A percentile compares a stretch with the other conserved stretches of the same genome.
phyloP scores from a whole-genome alignment of 1,140 invertebrate genomes.

The Bombus confusus region DNA sequence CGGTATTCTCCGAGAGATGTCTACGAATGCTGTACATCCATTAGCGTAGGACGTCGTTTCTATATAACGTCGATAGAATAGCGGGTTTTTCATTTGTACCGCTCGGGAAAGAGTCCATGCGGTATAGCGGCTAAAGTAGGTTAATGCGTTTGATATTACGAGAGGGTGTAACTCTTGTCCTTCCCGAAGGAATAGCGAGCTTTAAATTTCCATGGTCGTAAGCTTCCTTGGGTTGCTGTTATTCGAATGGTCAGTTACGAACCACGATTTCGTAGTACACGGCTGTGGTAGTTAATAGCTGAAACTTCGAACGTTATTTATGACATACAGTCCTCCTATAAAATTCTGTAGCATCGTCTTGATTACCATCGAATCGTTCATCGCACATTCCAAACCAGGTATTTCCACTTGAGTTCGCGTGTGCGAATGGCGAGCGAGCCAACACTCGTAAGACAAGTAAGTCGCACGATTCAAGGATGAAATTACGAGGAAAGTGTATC shows the following conservation, averaged over 20 bases:
- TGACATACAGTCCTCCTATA: not conserved
- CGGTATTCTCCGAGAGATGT: conserved; percentile 9
- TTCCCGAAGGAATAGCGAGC: not conserved
- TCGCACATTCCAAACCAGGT: not conserved
- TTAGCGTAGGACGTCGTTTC: conserved; percentile 30
- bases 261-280: no score
- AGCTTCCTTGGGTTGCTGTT: no score
- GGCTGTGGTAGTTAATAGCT: no score
- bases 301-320: not conserved
- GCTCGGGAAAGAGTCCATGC: not conserved
- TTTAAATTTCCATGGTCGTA: not conserved
- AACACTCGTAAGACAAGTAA: not conserved
- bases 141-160: no score
- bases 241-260: no score
- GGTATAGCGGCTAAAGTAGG: not conserved
- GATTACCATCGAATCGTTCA: conserved; percentile 30
- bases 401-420: not conserved
- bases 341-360: not conserved
- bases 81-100: not conserved
- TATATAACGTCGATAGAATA: not conserved
- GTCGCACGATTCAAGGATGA: conserved; percentile 26
- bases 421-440: not conserved
- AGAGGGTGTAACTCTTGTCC: not conserved
- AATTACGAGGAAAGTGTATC: conserved; percentile 44
- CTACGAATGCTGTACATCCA: conserved; percentile 46